Evolutionary conservation across 2,888 invertebrate genomes (phyloP).

Genomic region (Cerceris rybyensis): DNA sequence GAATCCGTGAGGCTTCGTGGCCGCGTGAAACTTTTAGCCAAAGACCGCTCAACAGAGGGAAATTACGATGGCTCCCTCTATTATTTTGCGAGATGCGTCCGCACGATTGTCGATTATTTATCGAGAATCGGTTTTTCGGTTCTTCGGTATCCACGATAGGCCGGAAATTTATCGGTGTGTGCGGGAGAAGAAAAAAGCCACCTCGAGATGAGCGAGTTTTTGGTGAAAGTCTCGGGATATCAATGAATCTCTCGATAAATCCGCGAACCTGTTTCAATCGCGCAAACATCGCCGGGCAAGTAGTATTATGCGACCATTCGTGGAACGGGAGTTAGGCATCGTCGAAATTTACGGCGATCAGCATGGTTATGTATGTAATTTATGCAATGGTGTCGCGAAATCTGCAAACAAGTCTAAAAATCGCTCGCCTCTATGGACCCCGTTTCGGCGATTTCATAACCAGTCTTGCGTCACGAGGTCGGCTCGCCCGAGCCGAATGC

Average conservation of each 20-base stretch:
- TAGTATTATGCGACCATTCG: conserved; percentile 17
- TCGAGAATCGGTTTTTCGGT: neutral
- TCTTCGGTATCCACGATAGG: neutral
- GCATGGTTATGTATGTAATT: conserved; percentile 60
- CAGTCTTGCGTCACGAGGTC: conserved; percentile 62
- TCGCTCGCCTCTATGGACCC: conserved; percentile 49
- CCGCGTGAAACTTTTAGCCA: no score
- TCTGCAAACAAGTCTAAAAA: conserved; percentile 71
- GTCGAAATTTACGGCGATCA: conserved; percentile 64
- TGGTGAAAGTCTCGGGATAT: conserved; percentile 40
- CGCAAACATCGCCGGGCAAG: conserved; percentile 7
- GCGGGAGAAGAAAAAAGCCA: neutral
- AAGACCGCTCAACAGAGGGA: no score
- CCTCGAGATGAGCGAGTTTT: neutral
- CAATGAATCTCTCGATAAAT: conserved; percentile 43
- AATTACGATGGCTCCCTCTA: no score
- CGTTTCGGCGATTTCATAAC: conserved; percentile 68
- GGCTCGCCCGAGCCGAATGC: neutral
- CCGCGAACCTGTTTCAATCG: conserved; percentile 35
- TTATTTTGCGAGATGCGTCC: no score
- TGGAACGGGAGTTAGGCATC: conserved; percentile 54
- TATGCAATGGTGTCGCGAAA: conserved; percentile 69
- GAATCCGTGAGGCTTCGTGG: no score
- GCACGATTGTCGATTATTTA: conserved; percentile 1
- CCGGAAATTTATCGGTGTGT: conserved; percentile 10